Base-by-base conservation (phyloP, 1,140 invertebrate genomes). In the Eurosta solidaginis region DNA sequence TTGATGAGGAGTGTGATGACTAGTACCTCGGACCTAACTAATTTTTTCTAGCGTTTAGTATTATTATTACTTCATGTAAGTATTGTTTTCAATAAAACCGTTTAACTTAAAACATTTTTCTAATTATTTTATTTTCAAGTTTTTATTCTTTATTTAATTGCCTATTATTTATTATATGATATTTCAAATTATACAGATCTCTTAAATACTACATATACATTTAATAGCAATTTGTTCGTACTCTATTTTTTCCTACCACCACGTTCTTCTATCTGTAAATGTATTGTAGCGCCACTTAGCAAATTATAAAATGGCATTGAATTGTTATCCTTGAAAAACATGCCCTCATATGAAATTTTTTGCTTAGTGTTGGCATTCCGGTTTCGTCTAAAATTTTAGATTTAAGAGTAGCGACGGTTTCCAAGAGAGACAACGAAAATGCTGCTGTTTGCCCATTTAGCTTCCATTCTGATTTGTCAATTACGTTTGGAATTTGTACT, bases 211-310 rank as follows among this genome's bases (percentile, higher is more conserved):
- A n/a, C n/a, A n/a, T n/a, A n/a, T n/a, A n/a, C n/a, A n/a, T n/a
- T n/a, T n/a, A n/a, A n/a, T n/a, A n/a, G n/a, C n/a, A n/a, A n/a
- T n/a, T n/a, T n/a, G n/a, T n/a, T n/a, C n/a, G n/a, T n/a, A n/a
- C n/a, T n/a, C n/a, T 95, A 99, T 85, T 99, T 99, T 89, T 99
- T 99, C 47, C 97, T 91, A 42, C 98, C 98, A 88, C 98, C 98
- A 89, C 98, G 92, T 89, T 99, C 98, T 88, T 99, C 99, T 6
- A 99, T 90, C 88, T 97, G 93, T 45, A 99, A 90, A 82, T 96
- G 93, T 49, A 99, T 92, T n/a, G 93, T 89, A 14, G 93, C 93
- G 50, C 94, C 95, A 10, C 94, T 93, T 0, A 92, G 90, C 29
- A 99, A 92, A 88, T 99, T 99, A 89, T 99, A 99, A 90, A 94